A percentile compares a stretch with the other conserved stretches of the same genome.
Conservation (phyloP, 2,888 invertebrate genomes). For the Pyrgus malvae region DNA sequence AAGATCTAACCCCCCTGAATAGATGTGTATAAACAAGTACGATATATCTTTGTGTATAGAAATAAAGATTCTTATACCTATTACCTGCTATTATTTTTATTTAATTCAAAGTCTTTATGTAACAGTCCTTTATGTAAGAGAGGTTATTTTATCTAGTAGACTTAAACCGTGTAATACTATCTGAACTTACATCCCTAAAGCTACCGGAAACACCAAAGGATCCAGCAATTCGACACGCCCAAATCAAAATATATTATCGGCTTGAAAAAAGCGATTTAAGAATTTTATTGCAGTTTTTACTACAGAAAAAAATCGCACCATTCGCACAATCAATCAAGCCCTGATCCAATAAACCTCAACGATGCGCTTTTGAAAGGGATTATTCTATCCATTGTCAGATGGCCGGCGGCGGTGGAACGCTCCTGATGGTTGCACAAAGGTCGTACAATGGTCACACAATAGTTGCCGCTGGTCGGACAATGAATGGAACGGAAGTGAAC, state of each 20-base stretch:
- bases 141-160: no score
- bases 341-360: slow-evolving; percentile 83
- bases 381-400: slow-evolving; percentile 71
- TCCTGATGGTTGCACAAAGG: slow-evolving; percentile 46
- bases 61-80: no score
- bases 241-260: slow-evolving; percentile 78
- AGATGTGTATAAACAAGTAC: no score
- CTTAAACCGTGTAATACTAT: no score
- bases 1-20: no score
- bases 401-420: slow-evolving; percentile 66
- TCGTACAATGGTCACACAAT: slow-evolving; percentile 11
- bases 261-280: slow-evolving; percentile 51
- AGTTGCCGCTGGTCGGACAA: slow-evolving; percentile 13
- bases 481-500: slow-evolving; percentile 70
- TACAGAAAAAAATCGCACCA: slow-evolving; percentile 47
- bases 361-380: slow-evolving; percentile 81
- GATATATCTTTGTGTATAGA: no score
- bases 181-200: background rate
- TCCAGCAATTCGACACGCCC: slow-evolving; percentile 73
- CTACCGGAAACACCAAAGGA: slow-evolving; percentile 32
- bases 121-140: no score
- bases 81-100: no score
- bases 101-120: no score
- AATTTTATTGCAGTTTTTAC: slow-evolving; percentile 14
- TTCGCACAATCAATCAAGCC: slow-evolving; percentile 82